Percentiles rank a stretch among this genome's conserved stretches.
phyloP scores from a whole-genome alignment of 2,113 vertebrate genomes.

The Ciconia maguari region DNA sequence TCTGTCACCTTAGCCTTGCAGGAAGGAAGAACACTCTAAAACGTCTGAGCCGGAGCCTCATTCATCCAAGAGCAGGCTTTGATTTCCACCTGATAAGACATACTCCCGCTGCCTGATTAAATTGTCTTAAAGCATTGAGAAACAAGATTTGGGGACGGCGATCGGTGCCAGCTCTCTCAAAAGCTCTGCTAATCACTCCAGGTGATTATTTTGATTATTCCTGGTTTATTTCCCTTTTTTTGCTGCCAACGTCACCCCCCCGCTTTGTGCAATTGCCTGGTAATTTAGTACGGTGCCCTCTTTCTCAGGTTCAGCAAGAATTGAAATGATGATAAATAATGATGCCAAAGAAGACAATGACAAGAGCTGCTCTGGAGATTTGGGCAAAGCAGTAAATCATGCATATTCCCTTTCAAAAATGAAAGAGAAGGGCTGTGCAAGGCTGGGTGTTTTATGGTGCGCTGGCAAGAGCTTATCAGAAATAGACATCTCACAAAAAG shows the following conservation, averaged over 20 bases:
- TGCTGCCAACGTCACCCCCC: neutral
- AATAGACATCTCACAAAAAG: neutral
- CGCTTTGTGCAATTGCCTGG: neutral
- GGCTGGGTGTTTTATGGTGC: neutral
- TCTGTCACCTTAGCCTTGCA: neutral
- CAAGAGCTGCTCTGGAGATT: neutral
- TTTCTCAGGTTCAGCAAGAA: neutral
- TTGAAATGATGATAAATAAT: neutral
- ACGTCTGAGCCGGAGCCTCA: accelerated
- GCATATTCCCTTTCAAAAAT: neutral
- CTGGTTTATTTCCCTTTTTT: neutral
- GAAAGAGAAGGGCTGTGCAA: neutral
- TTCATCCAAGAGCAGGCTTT: neutral
- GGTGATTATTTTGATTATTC: neutral
- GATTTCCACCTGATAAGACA: neutral
- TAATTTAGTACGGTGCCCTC: neutral
- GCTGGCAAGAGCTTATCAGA: neutral
- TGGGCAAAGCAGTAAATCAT: neutral
- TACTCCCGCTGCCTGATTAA: neutral
- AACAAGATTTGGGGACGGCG: neutral
- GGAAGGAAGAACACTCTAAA: neutral
- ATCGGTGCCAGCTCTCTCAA: neutral
- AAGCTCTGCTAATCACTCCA: neutral
- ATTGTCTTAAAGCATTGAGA: neutral
- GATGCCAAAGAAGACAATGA: neutral